Conservation (phyloP, 2,797 vertebrate genomes). For the Pseudochaenichthys georgianus region DNA sequence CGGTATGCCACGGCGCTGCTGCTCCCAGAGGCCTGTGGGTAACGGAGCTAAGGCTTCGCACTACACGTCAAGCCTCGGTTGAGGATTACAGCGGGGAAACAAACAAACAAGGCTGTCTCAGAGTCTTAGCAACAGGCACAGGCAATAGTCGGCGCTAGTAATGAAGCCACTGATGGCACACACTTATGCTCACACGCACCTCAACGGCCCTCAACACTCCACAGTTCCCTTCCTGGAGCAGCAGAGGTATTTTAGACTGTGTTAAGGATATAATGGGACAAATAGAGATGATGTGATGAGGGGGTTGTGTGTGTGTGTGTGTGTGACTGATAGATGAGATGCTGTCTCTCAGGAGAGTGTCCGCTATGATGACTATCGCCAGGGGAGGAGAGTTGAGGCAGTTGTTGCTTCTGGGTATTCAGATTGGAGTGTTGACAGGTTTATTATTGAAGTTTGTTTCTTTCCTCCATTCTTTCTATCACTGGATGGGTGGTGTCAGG, state of each 20-base stretch:
- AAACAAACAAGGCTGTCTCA: slow-evolving; percentile 67
- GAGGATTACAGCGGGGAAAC: slow-evolving; percentile 68
- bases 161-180: slow-evolving; percentile 64
- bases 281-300: slow-evolving; percentile 67
- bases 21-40: slow-evolving; percentile 70
- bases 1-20: slow-evolving; percentile 18
- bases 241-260: slow-evolving; percentile 66
- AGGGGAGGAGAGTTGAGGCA: slow-evolving; percentile 65
- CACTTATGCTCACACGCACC: slow-evolving; percentile 32
- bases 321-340: slow-evolving; percentile 75
- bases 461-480: slow-evolving; percentile 23
- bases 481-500: slow-evolving; percentile 51
- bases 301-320: slow-evolving; percentile 29
- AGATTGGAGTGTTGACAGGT: slow-evolving; percentile 79
- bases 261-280: slow-evolving; percentile 76
- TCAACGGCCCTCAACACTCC: slow-evolving; percentile 26
- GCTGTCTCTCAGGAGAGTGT: slow-evolving; percentile 72
- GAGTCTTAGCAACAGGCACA: slow-evolving; percentile 51
- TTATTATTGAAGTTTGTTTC: slow-evolving; percentile 77
- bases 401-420: slow-evolving; percentile 74
- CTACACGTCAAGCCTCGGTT: slow-evolving; percentile 61
- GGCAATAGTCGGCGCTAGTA: slow-evolving; percentile 25
- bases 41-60: slow-evolving; percentile 55
- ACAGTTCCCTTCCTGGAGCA: slow-evolving; percentile 42
- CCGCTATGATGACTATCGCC: slow-evolving; percentile 68